A percentile compares a stretch with the other conserved stretches of the same genome.
phyloP scores from a whole-genome alignment of 2,113 vertebrate species.

The Leptodactylus fuscus region DNA sequence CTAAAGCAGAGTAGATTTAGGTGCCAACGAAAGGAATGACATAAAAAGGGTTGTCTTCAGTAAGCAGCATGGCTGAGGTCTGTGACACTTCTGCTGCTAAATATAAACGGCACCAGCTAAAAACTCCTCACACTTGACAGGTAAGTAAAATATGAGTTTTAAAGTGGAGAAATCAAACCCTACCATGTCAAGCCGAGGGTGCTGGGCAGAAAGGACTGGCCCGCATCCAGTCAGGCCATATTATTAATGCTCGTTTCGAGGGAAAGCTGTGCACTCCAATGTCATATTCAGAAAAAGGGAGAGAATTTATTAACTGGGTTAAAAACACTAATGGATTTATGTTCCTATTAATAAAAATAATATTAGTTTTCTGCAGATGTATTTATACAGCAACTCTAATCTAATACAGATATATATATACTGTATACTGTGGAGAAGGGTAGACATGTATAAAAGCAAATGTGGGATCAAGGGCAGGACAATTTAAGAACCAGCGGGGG shows the following conservation, averaged over 20 bases:
- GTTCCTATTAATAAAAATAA: background rate
- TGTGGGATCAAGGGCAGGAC: background rate
- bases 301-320: background rate
- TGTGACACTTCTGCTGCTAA: constrained; percentile 14
- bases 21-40: constrained; percentile 4
- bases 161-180: constrained; percentile 25
- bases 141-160: constrained; percentile 23
- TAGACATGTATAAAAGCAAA: background rate
- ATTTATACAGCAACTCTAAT: no score
- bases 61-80: no score
- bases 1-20: background rate
- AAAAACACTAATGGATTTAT: background rate
- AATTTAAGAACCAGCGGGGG: no score
- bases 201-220: constrained; percentile 11
- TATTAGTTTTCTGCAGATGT: background rate
- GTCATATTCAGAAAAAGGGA: background rate
- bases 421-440: no score
- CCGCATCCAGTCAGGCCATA: background rate
- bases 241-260: constrained; percentile 3
- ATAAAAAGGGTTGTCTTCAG: constrained; percentile 23
- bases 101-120: constrained; percentile 12
- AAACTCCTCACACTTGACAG: background rate
- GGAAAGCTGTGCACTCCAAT: background rate
- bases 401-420: background rate
- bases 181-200: background rate